A percentile compares a stretch with the other conserved stretches of the same genome.
Evolutionary conservation across 2,888 invertebrate genomes (phyloP).

Genomic region (Scotopteryx bipunctaria): DNA sequence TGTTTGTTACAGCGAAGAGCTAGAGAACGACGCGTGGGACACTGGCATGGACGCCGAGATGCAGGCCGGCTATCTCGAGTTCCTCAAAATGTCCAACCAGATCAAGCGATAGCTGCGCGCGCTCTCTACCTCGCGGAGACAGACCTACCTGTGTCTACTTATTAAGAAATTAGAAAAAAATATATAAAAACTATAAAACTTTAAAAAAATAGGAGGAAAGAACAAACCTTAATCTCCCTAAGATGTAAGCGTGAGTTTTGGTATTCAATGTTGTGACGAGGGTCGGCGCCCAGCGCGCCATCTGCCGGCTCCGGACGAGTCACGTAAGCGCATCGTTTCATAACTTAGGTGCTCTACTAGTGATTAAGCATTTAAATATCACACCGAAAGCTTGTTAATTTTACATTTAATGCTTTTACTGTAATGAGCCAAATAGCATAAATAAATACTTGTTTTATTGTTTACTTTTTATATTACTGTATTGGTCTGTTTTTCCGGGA

Average conservation of each 20-base stretch:
- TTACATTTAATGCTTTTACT: slow-evolving; percentile 48
- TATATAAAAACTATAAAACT: slow-evolving; percentile 69
- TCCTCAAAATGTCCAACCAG: slow-evolving; percentile 80
- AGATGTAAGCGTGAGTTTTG: slow-evolving; percentile 18
- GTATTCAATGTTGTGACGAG: slow-evolving; percentile 11
- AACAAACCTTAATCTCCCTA: slow-evolving; percentile 44
- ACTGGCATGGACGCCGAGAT: slow-evolving; percentile 81
- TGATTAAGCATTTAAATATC: slow-evolving; percentile 60
- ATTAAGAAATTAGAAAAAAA: slow-evolving; percentile 57
- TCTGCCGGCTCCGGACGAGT: slow-evolving; percentile 5
- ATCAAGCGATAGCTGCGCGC: slow-evolving; percentile 77
- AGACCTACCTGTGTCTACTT: slow-evolving; percentile 62
- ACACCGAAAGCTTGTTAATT: slow-evolving; percentile 59
- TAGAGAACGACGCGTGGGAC: slow-evolving; percentile 79
- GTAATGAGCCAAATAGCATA: slow-evolving; percentile 47
- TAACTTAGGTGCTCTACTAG: slow-evolving; percentile 57
- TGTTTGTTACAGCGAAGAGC: slow-evolving; percentile 64
- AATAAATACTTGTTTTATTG: slow-evolving; percentile 39
- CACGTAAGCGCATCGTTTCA: slow-evolving; percentile 36
- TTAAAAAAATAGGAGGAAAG: slow-evolving; percentile 67
- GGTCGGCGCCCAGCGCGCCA: slow-evolving; percentile 6
- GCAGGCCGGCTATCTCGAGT: slow-evolving; percentile 79
- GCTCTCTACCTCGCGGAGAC: slow-evolving; percentile 51
- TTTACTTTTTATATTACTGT: slow-evolving; percentile 40
- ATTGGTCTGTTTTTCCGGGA: slow-evolving; percentile 61